A percentile compares a stretch with the other conserved stretches of the same genome.
Conservation (phyloP, 2,797 vertebrate species). For the Poeciliopsis paucimaculata region DNA sequence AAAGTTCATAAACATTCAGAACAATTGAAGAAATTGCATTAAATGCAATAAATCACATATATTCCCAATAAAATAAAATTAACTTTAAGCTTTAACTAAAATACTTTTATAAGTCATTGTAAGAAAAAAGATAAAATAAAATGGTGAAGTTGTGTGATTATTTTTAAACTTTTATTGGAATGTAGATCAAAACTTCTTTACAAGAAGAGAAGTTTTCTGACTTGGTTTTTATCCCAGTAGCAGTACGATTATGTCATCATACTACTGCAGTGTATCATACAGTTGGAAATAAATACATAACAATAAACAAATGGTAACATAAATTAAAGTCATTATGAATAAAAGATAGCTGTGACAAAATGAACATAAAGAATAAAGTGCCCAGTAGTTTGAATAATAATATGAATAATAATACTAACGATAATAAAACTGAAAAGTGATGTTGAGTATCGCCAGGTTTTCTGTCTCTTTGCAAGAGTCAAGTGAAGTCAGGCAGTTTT, state of each 20-base stretch:
- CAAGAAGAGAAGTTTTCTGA: not conserved
- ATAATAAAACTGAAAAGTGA: not conserved
- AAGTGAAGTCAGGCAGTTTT: not conserved
- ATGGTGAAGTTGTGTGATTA: not conserved
- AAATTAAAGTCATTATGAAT: not conserved
- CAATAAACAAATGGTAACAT: not conserved
- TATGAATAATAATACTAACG: not conserved
- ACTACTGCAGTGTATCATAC: not conserved
- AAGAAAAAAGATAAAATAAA: not conserved
- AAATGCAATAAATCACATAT: not conserved
- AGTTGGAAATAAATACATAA: slow-evolving; percentile 24
- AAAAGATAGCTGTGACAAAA: slow-evolving; percentile 10
- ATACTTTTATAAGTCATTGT: not conserved
- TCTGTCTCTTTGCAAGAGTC: slow-evolving; percentile 32
- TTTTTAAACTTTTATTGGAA: not conserved
- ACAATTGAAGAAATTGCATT: not conserved
- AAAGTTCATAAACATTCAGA: not conserved
- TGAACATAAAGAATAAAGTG: slow-evolving; percentile 21
- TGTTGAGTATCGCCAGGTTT: slow-evolving; percentile 31
- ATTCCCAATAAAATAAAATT: not conserved
- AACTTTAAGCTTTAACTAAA: not conserved
- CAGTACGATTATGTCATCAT: not conserved
- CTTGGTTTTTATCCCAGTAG: not conserved
- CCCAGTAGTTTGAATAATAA: not conserved
- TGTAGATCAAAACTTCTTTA: not conserved